Evolutionary conservation across 1,140 invertebrate species (phyloP), one percentile per base, ranked within the genome.

Genomic region (Tetraneura akinire): DNA sequence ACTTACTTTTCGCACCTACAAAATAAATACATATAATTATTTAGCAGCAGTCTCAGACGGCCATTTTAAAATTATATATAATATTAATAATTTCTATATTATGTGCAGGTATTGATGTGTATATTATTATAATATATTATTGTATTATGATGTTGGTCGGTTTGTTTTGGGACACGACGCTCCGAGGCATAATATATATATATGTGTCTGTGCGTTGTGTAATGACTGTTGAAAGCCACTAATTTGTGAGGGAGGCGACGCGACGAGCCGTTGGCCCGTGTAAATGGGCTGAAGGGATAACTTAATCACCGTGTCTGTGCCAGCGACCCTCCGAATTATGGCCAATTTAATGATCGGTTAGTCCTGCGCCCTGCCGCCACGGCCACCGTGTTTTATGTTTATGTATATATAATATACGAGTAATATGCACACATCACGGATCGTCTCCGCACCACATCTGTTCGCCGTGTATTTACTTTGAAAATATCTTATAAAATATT

Each of bases 321-420:
- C 32, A 45, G 32, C 51, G 73, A 76, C 73, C 73, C 73, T 76
- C 51, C 53, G 53, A 76, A 76, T 76, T 76, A 76, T 42, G 73
- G 73, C 73, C 73, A 76, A 76, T 76, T 76, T 76, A 76, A 76
- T 76, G 73, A 76, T 76, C 73, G 51, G 73, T 55, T 76, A 55
- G 32, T 32, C 23, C 37, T 21, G 42, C 42, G 42, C 21, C 11
- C 60, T 23, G 37, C 64, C 64, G 32, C 37, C 37, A 37, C 16
- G 60, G 29, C 14, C 57, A 11, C 18, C 29, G 60, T 14, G 60
- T 62, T 62, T 62, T 62, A 18, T 32, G 60, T 32, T 3, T 32
- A n/a, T n/a, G 45, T 47, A 47, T 47, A 47, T 13, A 47, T 10
- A 47, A 8, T 37, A 37, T 37, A 37, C 32, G n/a, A n/a, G n/a